phyloP scores from a whole-genome alignment of 2,113 vertebrate genomes.

The Nothoprocta pentlandii region DNA sequence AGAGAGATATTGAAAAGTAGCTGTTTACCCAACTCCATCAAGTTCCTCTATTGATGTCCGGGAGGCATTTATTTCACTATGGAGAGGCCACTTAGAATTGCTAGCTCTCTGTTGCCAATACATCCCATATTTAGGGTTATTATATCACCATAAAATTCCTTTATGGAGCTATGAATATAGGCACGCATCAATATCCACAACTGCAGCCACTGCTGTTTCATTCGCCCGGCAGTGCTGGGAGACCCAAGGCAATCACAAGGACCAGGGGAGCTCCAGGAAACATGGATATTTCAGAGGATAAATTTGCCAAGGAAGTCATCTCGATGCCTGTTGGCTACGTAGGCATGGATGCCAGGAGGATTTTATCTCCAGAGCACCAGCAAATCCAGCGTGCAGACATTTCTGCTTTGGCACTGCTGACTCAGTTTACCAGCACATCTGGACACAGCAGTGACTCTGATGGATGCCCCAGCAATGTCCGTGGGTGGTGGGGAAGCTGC shows the following conservation, averaged over 20 bases:
- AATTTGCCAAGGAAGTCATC: background rate
- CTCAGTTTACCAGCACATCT: background rate
- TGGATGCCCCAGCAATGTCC: background rate
- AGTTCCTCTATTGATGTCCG: constrained; percentile 55
- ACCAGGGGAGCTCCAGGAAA: background rate
- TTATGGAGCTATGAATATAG: constrained; percentile 57
- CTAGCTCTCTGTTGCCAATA: constrained; percentile 53
- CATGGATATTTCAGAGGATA: background rate
- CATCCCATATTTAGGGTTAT: constrained; percentile 55
- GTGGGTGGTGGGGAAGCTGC: background rate
- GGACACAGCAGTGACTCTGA: fast-evolving
- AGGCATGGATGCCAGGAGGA: background rate
- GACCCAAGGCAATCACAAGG: background rate
- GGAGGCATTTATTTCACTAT: constrained; percentile 42
- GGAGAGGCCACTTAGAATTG: constrained; percentile 24
- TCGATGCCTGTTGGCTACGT: background rate
- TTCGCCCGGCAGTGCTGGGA: background rate
- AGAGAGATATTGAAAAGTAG: background rate
- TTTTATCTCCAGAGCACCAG: background rate
- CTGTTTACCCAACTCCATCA: constrained; percentile 44
- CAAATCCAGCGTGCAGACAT: fast-evolving
- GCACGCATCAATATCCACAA: constrained; percentile 16
- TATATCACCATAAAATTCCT: constrained; percentile 62
- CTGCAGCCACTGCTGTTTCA: background rate
- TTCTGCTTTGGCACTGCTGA: background rate